Evolutionary conservation across 2,113 vertebrate genomes (phyloP).

Genomic region (Phylloscopus trochilus): DNA sequence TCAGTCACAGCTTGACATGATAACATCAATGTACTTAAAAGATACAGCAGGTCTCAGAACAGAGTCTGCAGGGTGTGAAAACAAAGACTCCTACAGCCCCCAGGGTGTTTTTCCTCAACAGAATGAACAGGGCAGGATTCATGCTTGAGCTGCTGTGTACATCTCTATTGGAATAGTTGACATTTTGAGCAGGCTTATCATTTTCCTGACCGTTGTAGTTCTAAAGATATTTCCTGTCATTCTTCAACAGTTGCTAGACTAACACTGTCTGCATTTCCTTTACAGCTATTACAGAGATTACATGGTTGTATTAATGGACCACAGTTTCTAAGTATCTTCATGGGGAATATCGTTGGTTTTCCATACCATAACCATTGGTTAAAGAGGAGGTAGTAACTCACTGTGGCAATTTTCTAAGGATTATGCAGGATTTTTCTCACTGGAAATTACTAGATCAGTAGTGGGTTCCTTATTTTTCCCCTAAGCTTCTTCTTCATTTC

Average conservation of each 20-base stretch:
- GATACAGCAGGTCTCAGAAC: slow-evolving; percentile 24
- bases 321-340: not conserved
- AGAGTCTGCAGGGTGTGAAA: slow-evolving; percentile 55
- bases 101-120: slow-evolving; percentile 16
- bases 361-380: not conserved
- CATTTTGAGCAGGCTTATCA: not conserved
- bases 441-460: not conserved
- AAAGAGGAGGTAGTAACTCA: not conserved
- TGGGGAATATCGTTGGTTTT: not conserved
- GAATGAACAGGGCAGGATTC: not conserved
- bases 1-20: slow-evolving; percentile 57
- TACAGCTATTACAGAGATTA: not conserved
- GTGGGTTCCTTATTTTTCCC: not conserved
- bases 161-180: not conserved
- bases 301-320: not conserved
- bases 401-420: not conserved
- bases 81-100: slow-evolving; percentile 20
- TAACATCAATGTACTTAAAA: slow-evolving; percentile 43
- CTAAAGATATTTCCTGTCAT: not conserved
- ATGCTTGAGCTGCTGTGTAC: not conserved
- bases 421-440: not conserved
- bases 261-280: not conserved
- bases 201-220: not conserved
- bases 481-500: not conserved
- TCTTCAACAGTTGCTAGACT: not conserved